Evolutionary conservation across 2,113 vertebrate species (phyloP).

Genomic region (Opisthocomus hoazin): DNA sequence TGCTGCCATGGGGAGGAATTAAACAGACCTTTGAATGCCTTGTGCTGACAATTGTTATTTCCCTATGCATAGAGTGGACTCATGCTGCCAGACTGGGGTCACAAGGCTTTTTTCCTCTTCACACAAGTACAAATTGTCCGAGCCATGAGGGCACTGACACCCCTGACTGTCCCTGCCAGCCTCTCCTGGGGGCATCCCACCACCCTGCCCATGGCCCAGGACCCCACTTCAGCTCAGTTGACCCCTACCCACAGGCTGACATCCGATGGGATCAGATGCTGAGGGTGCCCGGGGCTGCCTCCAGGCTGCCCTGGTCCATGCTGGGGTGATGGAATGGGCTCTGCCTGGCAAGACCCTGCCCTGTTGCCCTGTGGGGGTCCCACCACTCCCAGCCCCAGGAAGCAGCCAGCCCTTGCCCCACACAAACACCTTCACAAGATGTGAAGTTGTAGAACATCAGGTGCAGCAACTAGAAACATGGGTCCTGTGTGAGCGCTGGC

Average conservation of each 20-base stretch:
- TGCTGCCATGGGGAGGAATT: neutral
- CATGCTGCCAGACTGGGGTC: neutral
- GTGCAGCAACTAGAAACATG: neutral
- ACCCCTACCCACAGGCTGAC: neutral
- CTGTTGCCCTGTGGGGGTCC: neutral
- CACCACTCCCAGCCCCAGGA: neutral
- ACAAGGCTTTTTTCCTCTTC: neutral
- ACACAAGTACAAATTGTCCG: neutral
- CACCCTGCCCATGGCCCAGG: neutral
- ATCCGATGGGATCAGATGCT: fast-evolving
- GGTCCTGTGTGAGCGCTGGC: neutral
- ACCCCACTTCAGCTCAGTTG: neutral
- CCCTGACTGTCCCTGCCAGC: neutral
- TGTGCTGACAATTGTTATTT: neutral
- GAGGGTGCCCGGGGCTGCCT: fast-evolving
- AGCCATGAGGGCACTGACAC: neutral
- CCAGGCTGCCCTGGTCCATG: neutral
- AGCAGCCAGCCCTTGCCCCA: neutral
- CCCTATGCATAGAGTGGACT: neutral
- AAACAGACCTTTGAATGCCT: neutral
- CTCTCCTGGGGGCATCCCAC: neutral
- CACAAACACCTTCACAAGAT: neutral
- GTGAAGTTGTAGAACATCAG: neutral
- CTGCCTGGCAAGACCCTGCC: neutral
- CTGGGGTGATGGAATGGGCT: neutral